Evolutionary conservation across 2,888 invertebrate species (phyloP), one percentile per base, ranked within the genome.

Genomic region (Torymus texanus): DNA sequence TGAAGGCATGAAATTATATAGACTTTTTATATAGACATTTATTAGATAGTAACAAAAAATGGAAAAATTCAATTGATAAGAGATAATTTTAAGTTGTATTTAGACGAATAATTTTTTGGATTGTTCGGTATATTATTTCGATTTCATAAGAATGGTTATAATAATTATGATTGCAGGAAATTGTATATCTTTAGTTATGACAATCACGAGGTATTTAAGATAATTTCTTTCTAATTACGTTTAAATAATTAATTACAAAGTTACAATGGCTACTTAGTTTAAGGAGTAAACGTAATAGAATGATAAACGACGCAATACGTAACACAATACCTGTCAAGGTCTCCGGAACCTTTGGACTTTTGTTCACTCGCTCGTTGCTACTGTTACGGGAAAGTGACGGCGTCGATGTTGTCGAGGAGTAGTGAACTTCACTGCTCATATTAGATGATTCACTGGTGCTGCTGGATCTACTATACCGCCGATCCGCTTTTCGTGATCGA

Each of bases 321-420:
- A 72, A 61, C n/a, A 10, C 2, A 18, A 59, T 74, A 80, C 79
- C 87, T 83, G 84, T 50, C 5, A 82, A 56, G 12, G 74, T n/a
- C 56, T 88, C 88, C 14, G 85, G 75, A 8, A 84, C 79, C 78
- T 88, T 90, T 0, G 84, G 85, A 67, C 84, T 85, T 59, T 87
- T 90, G 79, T 83, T 85, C 74, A 87, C 85, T 2, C 88, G 83
- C 74, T 90, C 90, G 83, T 87, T 88, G 82, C 90, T 89, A 81
- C 88, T 89, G 78, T 89, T 88, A 18, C 90, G 85, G 87, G 93
- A 93, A 81, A 93, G 91, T 87, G 93, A 92, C 87, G 93, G 90
- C 10, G 90, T 90, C 41, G 89, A 90, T n/a, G 87, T 88, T 65
- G 88, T 87, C 67, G 90, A 90, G 4, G 89, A 90, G 79, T 87